Base-by-base conservation (phyloP, 1,140 invertebrate species). In the Campoletis sonorensis region DNA sequence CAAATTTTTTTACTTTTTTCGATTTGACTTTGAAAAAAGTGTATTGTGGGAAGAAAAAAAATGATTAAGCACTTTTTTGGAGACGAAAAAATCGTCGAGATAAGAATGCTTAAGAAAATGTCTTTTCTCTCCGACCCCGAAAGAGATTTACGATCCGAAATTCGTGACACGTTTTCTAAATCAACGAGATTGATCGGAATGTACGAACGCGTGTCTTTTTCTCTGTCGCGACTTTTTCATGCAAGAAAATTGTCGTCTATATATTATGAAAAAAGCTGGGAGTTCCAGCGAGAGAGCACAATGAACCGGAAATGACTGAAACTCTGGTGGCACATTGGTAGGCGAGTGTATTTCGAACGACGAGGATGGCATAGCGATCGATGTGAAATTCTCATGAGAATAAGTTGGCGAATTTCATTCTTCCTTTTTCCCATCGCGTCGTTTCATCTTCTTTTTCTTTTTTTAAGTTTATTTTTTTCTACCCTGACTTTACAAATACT, bases 291-390 rank as follows among this genome's bases (percentile, higher is more conserved):
- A 2, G 40, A 13, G 51, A 71, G 27, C 54, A 81, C 75, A 81
- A 81, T 78, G 80, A 72, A 81, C 33, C 80, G 80, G 80, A 81
- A 81, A 78, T 81, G 80, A 79, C 73, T 78, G 45, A 40, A 79
- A 81, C 80, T 81, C 37, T 18, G 27, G 51, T 58, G 30, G 30
- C 73, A 64, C 54, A 77, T 21, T 26, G 26, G 27, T 77, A 54
- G 18, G 15, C 49, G 23, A 54, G 49, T n/a, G n/a, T n/a, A 18
- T 54, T 75, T 26, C 10, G 30, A 70, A 33, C 67, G 21, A 33
- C 67, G 21, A 67, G 61, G 61, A 26, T 70, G 30, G 67, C 67
- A 26, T 26, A 64, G 61, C 73, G 73, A 77, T 77, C 54, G 73
- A 77, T 30, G 54, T 23, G 18, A 77, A 77, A 61, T 23, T 37